Evolutionary conservation across 1,140 invertebrate species (phyloP).

Genomic region (Battus philenor): DNA sequence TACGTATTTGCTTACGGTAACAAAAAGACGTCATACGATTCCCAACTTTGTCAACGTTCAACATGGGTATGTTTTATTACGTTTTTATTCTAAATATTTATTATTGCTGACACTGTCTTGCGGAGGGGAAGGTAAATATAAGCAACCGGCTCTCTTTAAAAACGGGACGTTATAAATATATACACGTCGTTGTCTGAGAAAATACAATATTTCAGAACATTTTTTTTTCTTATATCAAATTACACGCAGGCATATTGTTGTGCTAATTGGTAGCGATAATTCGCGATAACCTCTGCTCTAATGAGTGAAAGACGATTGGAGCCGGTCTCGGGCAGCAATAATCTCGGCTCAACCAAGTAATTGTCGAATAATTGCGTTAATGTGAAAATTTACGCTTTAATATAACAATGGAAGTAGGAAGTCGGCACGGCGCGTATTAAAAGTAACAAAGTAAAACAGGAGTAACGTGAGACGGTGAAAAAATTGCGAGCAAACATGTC

Average conservation of each 20-base stretch:
- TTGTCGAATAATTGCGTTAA: conserved; percentile 71
- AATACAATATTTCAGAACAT: neutral
- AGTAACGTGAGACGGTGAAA: too few relatives aligned
- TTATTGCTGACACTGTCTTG: conserved; percentile 42
- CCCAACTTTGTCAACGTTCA: conserved; percentile 31
- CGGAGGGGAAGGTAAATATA: conserved; percentile 38
- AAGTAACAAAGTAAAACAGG: conserved; percentile 8
- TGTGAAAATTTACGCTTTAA: conserved; percentile 67
- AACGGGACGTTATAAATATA: too few relatives aligned
- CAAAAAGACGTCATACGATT: conserved; percentile 27
- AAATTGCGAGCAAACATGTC: too few relatives aligned
- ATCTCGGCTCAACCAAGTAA: conserved; percentile 56
- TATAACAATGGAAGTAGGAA: conserved; percentile 58
- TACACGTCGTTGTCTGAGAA: too few relatives aligned
- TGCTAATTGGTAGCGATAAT: conserved; percentile 52
- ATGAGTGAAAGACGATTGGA: conserved; percentile 52
- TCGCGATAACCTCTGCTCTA: conserved; percentile 45
- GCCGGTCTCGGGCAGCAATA: conserved; percentile 38
- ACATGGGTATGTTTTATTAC: conserved; percentile 31
- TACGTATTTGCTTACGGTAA: conserved; percentile 25
- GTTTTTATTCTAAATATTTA: conserved; percentile 53
- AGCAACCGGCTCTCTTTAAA: conserved; percentile 14
- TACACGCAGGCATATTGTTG: conserved; percentile 4
- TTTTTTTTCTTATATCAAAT: conserved; percentile 1
- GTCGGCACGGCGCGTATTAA: conserved; percentile 31